A percentile compares a stretch with the other conserved stretches of the same genome.
Evolutionary conservation across 1,140 invertebrate genomes (phyloP).

Genomic region (Nebria ingens): DNA sequence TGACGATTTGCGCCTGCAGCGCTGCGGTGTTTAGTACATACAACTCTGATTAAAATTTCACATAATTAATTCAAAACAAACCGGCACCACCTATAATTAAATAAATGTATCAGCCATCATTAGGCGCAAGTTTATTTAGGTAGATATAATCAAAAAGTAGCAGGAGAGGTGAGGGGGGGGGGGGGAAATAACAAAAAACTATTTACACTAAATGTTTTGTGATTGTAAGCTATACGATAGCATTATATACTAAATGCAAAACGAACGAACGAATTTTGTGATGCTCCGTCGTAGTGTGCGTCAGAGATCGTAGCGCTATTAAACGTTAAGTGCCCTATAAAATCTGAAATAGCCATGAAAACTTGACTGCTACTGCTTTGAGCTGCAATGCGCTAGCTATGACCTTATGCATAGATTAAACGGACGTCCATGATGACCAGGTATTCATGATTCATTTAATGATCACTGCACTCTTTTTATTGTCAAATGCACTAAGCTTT

Average conservation of each 20-base stretch:
- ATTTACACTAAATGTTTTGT: too few relatives aligned
- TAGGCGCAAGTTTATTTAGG: too few relatives aligned
- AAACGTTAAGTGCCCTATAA: neutral
- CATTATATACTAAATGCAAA: neutral
- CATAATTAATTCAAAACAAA: constrained; percentile 7
- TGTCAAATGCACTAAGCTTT: neutral
- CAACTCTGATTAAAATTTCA: constrained; percentile 1
- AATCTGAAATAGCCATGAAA: neutral
- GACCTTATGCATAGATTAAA: too few relatives aligned
- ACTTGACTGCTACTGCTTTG: neutral
- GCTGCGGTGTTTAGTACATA: neutral
- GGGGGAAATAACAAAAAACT: too few relatives aligned
- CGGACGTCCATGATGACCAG: neutral
- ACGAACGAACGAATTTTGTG: too few relatives aligned
- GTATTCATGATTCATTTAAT: too few relatives aligned
- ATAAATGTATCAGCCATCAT: neutral
- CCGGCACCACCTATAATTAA: neutral
- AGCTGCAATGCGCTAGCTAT: too few relatives aligned
- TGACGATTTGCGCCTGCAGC: neutral
- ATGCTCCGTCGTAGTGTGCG: too few relatives aligned
- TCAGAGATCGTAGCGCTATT: too few relatives aligned
- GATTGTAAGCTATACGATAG: neutral
- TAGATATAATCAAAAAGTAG: too few relatives aligned
- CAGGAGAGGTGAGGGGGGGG: too few relatives aligned
- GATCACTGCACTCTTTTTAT: too few relatives aligned